These are phyloP conservation scores for Ptychoptera contaminata DNA, from an alignment of 2,888 invertebrate species.

Conservation along the genomic window DNA sequence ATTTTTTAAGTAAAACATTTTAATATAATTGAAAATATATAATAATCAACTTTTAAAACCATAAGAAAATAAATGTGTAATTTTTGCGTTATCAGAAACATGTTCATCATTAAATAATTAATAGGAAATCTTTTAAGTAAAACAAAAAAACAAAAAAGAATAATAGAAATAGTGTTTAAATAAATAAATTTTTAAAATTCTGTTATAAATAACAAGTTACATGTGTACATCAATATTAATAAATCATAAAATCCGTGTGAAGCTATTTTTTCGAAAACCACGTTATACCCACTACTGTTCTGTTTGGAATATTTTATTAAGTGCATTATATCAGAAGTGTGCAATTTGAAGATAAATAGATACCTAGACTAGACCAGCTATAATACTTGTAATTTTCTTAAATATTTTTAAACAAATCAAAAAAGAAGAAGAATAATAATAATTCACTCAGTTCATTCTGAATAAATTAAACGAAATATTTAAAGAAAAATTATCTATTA, in stretches of 20 bases:
- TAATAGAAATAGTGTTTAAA: no score
- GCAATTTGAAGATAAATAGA: slow-evolving; percentile 8
- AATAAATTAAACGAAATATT: neutral
- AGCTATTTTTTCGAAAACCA: slow-evolving; percentile 13
- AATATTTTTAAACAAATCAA: neutral
- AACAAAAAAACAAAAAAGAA: no score
- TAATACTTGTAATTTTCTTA: no score
- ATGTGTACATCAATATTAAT: slow-evolving; percentile 11
- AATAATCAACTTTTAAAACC: no score
- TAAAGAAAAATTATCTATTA: neutral
- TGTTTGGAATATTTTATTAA: slow-evolving; percentile 14
- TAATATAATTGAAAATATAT: no score
- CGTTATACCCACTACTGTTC: slow-evolving; percentile 14
- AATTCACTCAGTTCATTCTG: neutral
- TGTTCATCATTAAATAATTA: no score
- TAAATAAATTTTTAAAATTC: no score
- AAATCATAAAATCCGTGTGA: slow-evolving; percentile 11
- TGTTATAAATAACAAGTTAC: slow-evolving; percentile 7
- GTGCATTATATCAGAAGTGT: slow-evolving; percentile 10
- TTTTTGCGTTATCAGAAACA: no score
- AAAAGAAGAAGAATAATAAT: neutral
- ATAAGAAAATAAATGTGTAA: no score
- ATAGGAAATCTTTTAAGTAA: no score
- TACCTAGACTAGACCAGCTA: no score
- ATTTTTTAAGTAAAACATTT: no score